Base-by-base conservation (phyloP, 2,797 vertebrate genomes). In the Bryconaethiops microstoma region DNA sequence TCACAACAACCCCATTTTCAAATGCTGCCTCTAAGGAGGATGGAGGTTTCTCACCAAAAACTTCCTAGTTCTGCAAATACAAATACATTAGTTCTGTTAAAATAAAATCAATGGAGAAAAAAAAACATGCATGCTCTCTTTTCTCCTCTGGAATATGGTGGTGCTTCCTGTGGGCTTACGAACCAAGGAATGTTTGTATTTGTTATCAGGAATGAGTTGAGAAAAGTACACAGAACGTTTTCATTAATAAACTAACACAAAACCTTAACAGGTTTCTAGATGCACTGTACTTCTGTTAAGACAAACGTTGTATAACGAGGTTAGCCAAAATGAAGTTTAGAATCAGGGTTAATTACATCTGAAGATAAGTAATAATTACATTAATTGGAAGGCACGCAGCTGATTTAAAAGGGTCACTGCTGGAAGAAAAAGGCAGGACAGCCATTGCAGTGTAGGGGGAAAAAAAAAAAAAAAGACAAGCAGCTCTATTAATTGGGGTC, bases 1-100 rank as follows among this genome's bases (percentile, higher is more conserved):
- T 83, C 83, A 74, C 77, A 70, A 79, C 78, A 77, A 71, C 68
- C 42, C 13, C 68, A 62, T 13, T 74, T 67, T 75, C 65, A 80
- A 74, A 77, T 80, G 60, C 71, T 59, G 73, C 29, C 17, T 69
- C 82, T 64, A 74, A 80, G 29, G 25, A n/a, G 23, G 10, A 54
- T n/a, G 60, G 72, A 45, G n/a, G 17, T 19, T 13, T 29, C 62
- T 81, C 29, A 29, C 29, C 29, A 29, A 29, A 29, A 29, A 57
- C 35, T 48, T 67, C 71, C 62, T 74, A 7, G 39, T 48, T 67
- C 39, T 57, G n/a, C 64, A 64, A 29, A 14, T 9, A 64, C 55
- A 21, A 12, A 19, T 13, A 35, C 21, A 69, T 25, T 69, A 50
- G 17, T 42, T 42, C 9, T 2, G 42, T 42, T 42, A 0, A 42